These are phyloP conservation scores for Neoscelio sp. DNA, from an alignment of 2,888 invertebrate genomes.

Conservation along the genomic window DNA sequence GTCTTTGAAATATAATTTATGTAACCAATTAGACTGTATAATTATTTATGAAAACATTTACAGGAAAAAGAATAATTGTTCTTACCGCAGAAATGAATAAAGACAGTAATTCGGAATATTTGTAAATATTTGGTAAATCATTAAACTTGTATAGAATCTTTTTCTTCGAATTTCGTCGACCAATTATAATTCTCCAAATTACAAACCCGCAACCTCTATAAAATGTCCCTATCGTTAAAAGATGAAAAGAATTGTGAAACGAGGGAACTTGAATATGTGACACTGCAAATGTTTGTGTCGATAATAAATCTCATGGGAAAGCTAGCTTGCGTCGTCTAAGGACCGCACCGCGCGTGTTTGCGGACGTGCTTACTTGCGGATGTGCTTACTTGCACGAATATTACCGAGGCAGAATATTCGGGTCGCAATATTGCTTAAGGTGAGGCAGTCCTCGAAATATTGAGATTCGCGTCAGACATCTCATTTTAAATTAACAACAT, in stretches of 20 bases:
- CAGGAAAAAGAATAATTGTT: too few relatives aligned
- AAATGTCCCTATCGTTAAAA: conserved; percentile 51
- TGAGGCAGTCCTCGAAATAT: conserved; percentile 29
- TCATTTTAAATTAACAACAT: neutral
- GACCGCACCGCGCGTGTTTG: conserved; percentile 50
- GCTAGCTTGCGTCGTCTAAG: conserved; percentile 49
- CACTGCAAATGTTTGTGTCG: conserved; percentile 58
- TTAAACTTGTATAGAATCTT: too few relatives aligned
- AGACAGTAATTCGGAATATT: too few relatives aligned
- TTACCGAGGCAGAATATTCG: conserved; percentile 37
- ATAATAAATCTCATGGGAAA: conserved; percentile 64
- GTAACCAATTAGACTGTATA: too few relatives aligned
- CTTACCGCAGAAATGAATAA: too few relatives aligned
- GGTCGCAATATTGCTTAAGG: conserved; percentile 28
- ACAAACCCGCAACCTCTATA: conserved; percentile 38
- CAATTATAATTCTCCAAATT: conserved; percentile 45
- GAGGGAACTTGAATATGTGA: conserved; percentile 47
- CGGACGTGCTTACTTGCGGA: conserved; percentile 56
- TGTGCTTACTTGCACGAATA: conserved; percentile 47
- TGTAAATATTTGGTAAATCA: too few relatives aligned
- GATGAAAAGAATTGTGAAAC: conserved; percentile 57
- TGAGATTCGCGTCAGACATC: conserved; percentile 11
- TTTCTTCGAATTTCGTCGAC: conserved; percentile 24
- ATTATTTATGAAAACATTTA: too few relatives aligned
- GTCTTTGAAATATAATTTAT: too few relatives aligned